phyloP scores from a whole-genome alignment of 2,888 invertebrate species.

The Kuschelorhynchus macadamiae region DNA sequence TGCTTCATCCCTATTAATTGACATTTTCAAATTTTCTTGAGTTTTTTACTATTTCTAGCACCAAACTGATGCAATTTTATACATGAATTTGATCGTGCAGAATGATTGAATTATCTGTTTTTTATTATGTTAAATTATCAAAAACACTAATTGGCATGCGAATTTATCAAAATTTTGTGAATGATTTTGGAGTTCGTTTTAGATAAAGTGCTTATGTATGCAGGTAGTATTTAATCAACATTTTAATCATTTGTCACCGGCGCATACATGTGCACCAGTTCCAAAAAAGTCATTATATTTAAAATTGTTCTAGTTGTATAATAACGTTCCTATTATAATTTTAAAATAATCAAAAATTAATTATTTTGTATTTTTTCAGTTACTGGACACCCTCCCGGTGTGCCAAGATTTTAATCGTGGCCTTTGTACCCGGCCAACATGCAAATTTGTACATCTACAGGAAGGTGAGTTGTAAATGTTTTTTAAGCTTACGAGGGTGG shows the following conservation, averaged over 20 bases:
- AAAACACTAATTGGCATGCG: conserved; percentile 61
- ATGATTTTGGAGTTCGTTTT: conserved; percentile 49
- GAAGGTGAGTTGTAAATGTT: conserved; percentile 77
- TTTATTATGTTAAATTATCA: conserved; percentile 39
- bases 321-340: no score
- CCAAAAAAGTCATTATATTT: conserved; percentile 1
- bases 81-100: conserved; percentile 58
- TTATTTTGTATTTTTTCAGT: conserved; percentile 78
- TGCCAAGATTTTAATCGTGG: conserved; percentile 99
- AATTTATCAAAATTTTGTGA: conserved; percentile 56
- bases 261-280: conserved; percentile 62
- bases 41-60: no score
- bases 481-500: no score
- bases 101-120: conserved; percentile 65
- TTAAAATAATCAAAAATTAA: no score
- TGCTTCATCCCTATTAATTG: no score
- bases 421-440: conserved; percentile 95
- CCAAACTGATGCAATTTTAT: no score
- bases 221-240: conserved; percentile 49
- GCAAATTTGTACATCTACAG: conserved; percentile 98
- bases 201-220: conserved; percentile 65
- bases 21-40: no score
- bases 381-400: conserved; percentile 99
- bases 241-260: conserved; percentile 31
- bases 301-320: no score